These are phyloP conservation scores for Oreochromis aureus DNA, from an alignment of 2,113 vertebrate species.

Conservation along the genomic window DNA sequence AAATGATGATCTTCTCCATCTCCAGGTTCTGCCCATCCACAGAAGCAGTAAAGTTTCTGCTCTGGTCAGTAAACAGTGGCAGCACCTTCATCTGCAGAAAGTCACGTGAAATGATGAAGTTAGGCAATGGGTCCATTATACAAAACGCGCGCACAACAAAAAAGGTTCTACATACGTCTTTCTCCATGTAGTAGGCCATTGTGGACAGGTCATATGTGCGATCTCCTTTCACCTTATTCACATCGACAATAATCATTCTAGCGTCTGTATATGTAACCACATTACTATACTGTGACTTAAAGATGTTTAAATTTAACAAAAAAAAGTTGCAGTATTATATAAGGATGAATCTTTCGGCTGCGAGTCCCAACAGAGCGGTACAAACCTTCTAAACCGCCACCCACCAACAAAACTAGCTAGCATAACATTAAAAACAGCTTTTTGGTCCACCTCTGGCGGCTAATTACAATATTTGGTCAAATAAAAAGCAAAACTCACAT, in stretches of 20 bases:
- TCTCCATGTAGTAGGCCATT: conserved; percentile 91
- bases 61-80: conserved; percentile 63
- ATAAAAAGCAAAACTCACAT: too few species aligned
- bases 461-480: too few species aligned
- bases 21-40: not conserved
- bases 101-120: not conserved
- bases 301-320: too few species aligned
- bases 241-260: conserved; percentile 76
- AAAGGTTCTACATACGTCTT: conserved; percentile 80
- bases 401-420: too few species aligned
- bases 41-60: accelerated
- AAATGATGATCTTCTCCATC: too few species aligned
- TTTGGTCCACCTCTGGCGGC: too few species aligned
- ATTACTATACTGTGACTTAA: too few species aligned
- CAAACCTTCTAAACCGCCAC: too few species aligned
- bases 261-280: not conserved
- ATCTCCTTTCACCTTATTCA: conserved; percentile 66
- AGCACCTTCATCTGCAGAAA: conserved; percentile 79
- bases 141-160: not conserved
- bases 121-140: not conserved
- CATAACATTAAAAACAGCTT: too few species aligned
- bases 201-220: conserved; percentile 71
- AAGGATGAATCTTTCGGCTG: too few species aligned
- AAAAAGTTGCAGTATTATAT: too few species aligned
- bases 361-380: too few species aligned